Evolutionary conservation across 1,140 invertebrate species (phyloP).

Genomic region (Wasmannia auropunctata): DNA sequence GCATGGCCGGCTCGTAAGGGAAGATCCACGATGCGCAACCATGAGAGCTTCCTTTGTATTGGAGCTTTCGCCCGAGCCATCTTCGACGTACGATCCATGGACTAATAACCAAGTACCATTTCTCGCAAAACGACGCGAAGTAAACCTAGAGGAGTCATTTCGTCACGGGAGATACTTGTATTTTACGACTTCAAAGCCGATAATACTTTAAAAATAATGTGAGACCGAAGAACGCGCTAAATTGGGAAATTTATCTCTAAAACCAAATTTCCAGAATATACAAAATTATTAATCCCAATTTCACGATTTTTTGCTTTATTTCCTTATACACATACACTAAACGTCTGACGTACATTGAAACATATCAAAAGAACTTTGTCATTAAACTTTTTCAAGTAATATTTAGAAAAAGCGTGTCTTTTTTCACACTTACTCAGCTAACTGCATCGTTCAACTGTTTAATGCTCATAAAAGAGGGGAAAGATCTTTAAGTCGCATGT

Average conservation of each 20-base stretch:
- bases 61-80: constrained; percentile 40
- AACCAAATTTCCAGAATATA: not conserved
- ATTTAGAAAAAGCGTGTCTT: not conserved
- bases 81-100: constrained; percentile 31
- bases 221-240: not conserved
- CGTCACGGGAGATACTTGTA: not conserved
- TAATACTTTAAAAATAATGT: not conserved
- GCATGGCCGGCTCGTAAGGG: constrained; percentile 58
- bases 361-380: not conserved
- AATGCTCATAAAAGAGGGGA: not conserved
- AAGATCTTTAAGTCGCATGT: constrained; percentile 4
- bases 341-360: not conserved
- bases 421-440: not conserved
- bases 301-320: not conserved
- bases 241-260: not conserved
- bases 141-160: constrained; percentile 14
- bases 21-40: constrained; percentile 30
- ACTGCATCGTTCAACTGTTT: not conserved
- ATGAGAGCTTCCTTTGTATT: constrained; percentile 25
- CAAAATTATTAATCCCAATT: not conserved
- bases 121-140: not conserved
- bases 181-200: not conserved
- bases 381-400: not conserved
- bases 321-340: not conserved
- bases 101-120: constrained; percentile 41